Evolutionary conservation across 1,140 invertebrate genomes (phyloP).

Genomic region (Brachionus asplanchnoidis): DNA sequence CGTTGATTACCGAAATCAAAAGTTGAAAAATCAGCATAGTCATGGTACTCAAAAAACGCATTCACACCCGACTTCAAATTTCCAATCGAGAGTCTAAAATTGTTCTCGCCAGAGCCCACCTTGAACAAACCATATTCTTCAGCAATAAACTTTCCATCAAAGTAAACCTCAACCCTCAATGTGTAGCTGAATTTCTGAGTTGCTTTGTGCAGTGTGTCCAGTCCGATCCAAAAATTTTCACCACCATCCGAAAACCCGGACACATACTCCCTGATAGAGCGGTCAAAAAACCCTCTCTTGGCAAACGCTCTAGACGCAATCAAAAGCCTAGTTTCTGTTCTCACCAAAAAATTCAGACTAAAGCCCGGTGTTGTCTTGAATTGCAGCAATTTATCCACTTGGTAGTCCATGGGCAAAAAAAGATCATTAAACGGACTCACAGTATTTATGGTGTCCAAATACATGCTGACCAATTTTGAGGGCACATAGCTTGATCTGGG

Average conservation of each 20-base stretch:
- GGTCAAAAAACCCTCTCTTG: conserved; percentile 1
- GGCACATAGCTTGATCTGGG: neutral
- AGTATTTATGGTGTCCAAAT: neutral
- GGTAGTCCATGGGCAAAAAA: neutral
- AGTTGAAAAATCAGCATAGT: conserved; percentile 7
- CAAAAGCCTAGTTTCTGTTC: neutral
- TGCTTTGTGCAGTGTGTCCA: neutral
- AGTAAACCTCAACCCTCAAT: neutral
- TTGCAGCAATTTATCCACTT: neutral
- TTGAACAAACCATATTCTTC: conserved; percentile 25
- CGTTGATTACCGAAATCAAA: conserved; percentile 1
- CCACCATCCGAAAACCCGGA: neutral
- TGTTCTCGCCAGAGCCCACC: neutral
- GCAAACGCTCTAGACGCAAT: conserved; percentile 15
- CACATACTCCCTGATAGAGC: neutral
- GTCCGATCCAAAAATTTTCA: conserved; percentile 12
- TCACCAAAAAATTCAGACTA: neutral
- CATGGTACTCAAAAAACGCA: neutral
- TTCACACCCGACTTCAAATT: neutral
- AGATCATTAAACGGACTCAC: neutral
- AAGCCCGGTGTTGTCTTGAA: neutral
- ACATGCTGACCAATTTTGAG: neutral
- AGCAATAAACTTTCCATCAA: neutral
- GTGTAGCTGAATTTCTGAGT: neutral
- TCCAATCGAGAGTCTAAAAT: neutral